Evolutionary conservation across 2,888 invertebrate species (phyloP).

Genomic region (Spodoptera picta): DNA sequence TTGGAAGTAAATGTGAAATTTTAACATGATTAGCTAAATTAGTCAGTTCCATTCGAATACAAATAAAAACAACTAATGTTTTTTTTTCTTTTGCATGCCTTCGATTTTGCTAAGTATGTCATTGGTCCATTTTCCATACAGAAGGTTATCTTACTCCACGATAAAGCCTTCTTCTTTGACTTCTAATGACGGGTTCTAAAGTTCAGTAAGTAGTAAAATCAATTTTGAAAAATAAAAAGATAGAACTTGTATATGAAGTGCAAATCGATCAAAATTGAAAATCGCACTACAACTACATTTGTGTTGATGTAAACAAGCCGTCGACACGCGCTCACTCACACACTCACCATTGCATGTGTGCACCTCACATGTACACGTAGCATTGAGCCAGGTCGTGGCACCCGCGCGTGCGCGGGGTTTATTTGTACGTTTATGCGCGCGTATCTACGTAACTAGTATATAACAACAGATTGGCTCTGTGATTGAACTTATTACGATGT

Average conservation of each 20-base stretch:
- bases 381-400: slow-evolving; percentile 88
- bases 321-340: slow-evolving; percentile 61
- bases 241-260: neutral
- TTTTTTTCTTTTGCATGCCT: too few species aligned
- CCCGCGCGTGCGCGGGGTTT: slow-evolving; percentile 78
- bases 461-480: slow-evolving; percentile 48
- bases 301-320: slow-evolving; percentile 83
- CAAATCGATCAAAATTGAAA: slow-evolving; percentile 66
- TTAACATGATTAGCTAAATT: too few species aligned
- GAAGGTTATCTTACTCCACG: too few species aligned
- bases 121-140: too few species aligned
- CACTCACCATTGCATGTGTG: slow-evolving; percentile 44
- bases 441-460: slow-evolving; percentile 52
- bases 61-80: too few species aligned
- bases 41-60: too few species aligned
- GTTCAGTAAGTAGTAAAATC: neutral
- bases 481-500: slow-evolving; percentile 58
- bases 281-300: slow-evolving; percentile 61
- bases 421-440: slow-evolving; percentile 65
- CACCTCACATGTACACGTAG: slow-evolving; percentile 66
- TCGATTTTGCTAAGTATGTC: too few species aligned
- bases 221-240: neutral
- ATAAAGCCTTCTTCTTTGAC: too few species aligned
- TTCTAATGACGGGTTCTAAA: too few species aligned
- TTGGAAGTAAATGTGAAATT: too few species aligned